Percentiles rank a stretch among this genome's conserved stretches.
These are phyloP conservation scores for Tenebrosternarchus preto DNA, from an alignment of 2,113 vertebrate species.

Conservation along the genomic window DNA sequence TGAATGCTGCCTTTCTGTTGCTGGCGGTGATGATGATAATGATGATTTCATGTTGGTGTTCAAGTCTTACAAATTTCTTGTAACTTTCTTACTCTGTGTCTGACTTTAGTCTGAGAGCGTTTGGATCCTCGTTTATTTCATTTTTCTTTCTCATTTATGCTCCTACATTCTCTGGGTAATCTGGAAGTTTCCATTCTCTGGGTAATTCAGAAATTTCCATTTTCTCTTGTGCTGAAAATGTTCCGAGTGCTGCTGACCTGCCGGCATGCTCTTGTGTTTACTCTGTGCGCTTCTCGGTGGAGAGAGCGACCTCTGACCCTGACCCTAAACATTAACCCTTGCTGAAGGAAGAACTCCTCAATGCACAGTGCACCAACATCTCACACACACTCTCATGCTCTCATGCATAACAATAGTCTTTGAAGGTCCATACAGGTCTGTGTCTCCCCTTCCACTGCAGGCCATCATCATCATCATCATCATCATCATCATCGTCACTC, in stretches of 20 bases:
- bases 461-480: neutral
- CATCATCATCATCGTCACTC: constrained; percentile 13
- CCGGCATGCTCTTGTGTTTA: too few species aligned
- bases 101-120: neutral
- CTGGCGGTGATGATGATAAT: neutral
- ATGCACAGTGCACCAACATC: too few species aligned
- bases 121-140: neutral
- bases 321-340: too few species aligned
- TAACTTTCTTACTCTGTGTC: neutral
- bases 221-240: neutral
- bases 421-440: constrained; percentile 51
- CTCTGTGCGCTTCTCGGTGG: neutral
- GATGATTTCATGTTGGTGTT: neutral
- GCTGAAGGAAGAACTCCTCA: too few species aligned
- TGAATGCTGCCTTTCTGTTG: too few species aligned
- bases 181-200: neutral
- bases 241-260: neutral
- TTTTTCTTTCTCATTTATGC: neutral
- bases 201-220: neutral
- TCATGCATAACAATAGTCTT: constrained; percentile 66
- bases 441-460: constrained; percentile 12
- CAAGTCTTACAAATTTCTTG: neutral
- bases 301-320: neutral
- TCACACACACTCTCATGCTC: constrained; percentile 39
- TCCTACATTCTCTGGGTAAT: neutral